Evolutionary conservation across 2,888 invertebrate genomes (phyloP).

Genomic region (Lordiphosa andalusiaca): DNA sequence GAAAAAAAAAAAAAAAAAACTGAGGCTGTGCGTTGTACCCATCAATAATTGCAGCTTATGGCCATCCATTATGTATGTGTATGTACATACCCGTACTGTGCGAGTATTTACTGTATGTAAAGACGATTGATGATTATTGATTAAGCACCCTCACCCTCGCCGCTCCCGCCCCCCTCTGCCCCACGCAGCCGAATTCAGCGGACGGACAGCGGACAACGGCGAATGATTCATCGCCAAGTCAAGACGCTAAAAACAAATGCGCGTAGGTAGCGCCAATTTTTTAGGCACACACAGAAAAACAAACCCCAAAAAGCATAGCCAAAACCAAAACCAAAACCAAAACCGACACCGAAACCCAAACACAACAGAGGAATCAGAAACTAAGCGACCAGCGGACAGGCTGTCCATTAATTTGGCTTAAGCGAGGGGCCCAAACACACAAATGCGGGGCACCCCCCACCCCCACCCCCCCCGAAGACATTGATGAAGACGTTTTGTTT

Average conservation of each 20-base stretch:
- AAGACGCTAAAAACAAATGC: slow-evolving; percentile 60
- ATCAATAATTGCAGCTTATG: slow-evolving; percentile 69
- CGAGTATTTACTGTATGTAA: slow-evolving; percentile 53
- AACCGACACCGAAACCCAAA: slow-evolving; percentile 4
- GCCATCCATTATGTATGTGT: slow-evolving; percentile 54
- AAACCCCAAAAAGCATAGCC: slow-evolving; percentile 28
- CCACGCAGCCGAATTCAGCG: neutral
- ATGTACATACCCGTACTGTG: slow-evolving; percentile 11
- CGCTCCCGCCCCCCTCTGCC: neutral
- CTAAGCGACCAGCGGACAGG: slow-evolving; percentile 12
- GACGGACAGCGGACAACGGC: too few relatives aligned
- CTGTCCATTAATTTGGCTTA: slow-evolving; percentile 69
- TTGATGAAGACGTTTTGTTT: slow-evolving; percentile 44
- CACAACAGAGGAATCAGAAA: slow-evolving; percentile 2
- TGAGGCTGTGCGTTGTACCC: slow-evolving; percentile 35
- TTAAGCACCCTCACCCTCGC: slow-evolving; percentile 31
- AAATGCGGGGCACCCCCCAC: slow-evolving; percentile 10
- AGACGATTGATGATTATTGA: slow-evolving; percentile 70
- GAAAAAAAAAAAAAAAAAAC: too few relatives aligned
- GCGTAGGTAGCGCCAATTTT: slow-evolving; percentile 70
- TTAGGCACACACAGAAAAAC: slow-evolving; percentile 51
- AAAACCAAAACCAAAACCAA: slow-evolving; percentile 6
- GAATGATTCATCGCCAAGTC: slow-evolving; percentile 48
- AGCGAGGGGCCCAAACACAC: slow-evolving; percentile 35
- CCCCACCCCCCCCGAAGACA: too few relatives aligned